Conservation (phyloP, 2,113 vertebrate genomes). For the Machaerirhynchus nigripectus region DNA sequence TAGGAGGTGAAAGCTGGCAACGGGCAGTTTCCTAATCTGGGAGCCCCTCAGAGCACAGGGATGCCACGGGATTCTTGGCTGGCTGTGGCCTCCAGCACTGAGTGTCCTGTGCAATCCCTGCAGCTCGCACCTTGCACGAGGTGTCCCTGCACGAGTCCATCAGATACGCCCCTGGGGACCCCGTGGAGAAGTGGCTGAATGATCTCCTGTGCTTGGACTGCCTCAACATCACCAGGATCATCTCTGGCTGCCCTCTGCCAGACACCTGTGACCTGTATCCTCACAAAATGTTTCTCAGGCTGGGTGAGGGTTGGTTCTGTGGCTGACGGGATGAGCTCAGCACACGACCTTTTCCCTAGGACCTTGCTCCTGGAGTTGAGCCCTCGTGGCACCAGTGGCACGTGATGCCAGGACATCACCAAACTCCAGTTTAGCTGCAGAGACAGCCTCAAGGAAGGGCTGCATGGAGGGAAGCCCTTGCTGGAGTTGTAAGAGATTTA, state of each 20-base stretch:
- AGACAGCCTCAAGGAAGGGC: not conserved
- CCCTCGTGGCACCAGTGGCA: fast-evolving
- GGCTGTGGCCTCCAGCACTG: not conserved
- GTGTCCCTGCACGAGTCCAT: constrained; percentile 94
- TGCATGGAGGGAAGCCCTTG: not conserved
- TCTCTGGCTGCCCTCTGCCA: constrained; percentile 93
- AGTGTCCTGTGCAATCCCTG: not conserved
- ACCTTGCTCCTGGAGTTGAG: not conserved
- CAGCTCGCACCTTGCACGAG: constrained; percentile 88
- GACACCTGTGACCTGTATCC: constrained; percentile 97
- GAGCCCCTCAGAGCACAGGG: not conserved
- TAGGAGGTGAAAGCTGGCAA: not conserved
- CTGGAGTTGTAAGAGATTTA: not conserved
- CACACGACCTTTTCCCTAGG: fast-evolving
- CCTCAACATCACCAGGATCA: constrained; percentile 88
- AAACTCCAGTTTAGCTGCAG: not conserved
- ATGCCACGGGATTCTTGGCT: not conserved
- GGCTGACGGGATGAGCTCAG: not conserved
- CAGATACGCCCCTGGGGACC: constrained; percentile 88
- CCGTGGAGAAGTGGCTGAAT: constrained; percentile 94
- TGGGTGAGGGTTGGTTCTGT: not conserved
- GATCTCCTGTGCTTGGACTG: constrained; percentile 95
- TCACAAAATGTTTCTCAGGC: not conserved
- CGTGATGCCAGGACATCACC: not conserved
- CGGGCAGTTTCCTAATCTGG: not conserved